Percentiles rank a stretch among this genome's conserved stretches.
Evolutionary conservation across 2,113 vertebrate species (phyloP).

Genomic region (Thymallus thymallus): DNA sequence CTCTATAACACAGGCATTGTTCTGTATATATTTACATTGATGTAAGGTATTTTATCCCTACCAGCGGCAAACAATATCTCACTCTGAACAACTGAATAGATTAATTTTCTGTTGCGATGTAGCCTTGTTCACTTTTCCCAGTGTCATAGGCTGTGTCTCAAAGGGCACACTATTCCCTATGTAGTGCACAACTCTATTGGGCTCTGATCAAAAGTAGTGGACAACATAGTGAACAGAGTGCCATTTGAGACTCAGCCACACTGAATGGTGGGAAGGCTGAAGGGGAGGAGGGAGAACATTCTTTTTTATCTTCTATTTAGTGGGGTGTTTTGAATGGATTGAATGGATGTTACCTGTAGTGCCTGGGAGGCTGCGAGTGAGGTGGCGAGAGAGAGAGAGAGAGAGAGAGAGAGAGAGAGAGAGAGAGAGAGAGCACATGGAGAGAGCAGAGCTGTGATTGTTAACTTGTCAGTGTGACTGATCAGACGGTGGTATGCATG

Average conservation of each 20-base stretch:
- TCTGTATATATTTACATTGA: not conserved
- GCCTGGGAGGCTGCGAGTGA: not conserved
- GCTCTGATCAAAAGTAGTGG: too few species aligned
- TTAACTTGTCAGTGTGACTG: slow-evolving; percentile 49
- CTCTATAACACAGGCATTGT: not conserved
- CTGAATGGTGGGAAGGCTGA: slow-evolving; percentile 16
- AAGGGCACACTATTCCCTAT: too few species aligned
- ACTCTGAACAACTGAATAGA: not conserved
- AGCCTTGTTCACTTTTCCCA: slow-evolving; percentile 14
- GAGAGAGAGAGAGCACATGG: not conserved
- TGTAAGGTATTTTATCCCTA: not conserved
- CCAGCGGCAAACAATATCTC: not conserved
- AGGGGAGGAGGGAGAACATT: not conserved
- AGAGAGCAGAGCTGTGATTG: slow-evolving; percentile 22
- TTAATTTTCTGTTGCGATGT: not conserved
- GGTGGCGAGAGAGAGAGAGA: not conserved
- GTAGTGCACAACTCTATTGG: too few species aligned
- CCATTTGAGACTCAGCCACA: not conserved
- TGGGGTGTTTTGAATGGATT: not conserved
- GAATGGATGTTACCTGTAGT: slow-evolving; percentile 12
- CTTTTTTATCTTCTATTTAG: slow-evolving; percentile 20
- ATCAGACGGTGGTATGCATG: slow-evolving; percentile 50
- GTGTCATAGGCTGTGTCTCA: not conserved
- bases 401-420: slow-evolving; percentile 5
- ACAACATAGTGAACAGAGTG: too few species aligned